Evolutionary conservation across 2,113 vertebrate species (phyloP), one percentile per base, ranked within the genome.

Genomic region (Clupea harengus): DNA sequence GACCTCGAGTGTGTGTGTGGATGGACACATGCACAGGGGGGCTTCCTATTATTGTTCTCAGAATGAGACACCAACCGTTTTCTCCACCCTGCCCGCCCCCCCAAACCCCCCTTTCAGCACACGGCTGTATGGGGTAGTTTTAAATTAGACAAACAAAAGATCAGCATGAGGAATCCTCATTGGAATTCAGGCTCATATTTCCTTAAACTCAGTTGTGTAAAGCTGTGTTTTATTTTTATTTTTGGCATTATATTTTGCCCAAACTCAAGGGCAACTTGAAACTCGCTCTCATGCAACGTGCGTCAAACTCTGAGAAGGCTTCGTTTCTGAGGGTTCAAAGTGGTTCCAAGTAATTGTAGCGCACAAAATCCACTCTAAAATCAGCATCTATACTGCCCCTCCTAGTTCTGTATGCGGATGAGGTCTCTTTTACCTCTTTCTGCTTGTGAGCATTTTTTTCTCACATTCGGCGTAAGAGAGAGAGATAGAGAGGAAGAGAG

Each of bases 11-110:
- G 45, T 22, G 22, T 81, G 28, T 81, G 22, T n/a, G 44, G 54
- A 60, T 78, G 81, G 39, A 85, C 81, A 57, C 78, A 46, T 72
- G 45, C 57, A 75, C 84, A 64, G n/a, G 81, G 88, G 88, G 81
- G 85, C 81, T 92, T 92, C 90, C 89, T 83, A 84, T 87, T 39
- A 91, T 90, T 93, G 90, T 92, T 90, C 88, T 87, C 64, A 60
- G 84, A 83, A 83, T 85, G 82, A 83, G 45, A 81, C 54, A 64
- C 17, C 72, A 78, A 78, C 72, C 72, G 28, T 46, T 75, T 64
- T 85, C 60, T 85, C 64, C 64, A 72, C 83, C 80, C 49, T 44
- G 47, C 60, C 45, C 32, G 83, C 50, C 49, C 15, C 54, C 32
- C 54, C 82, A 2, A 25, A 8, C 0, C 3, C 6, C 2, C 81